A percentile compares a stretch with the other conserved stretches of the same genome.
Conservation (phyloP, 2,113 vertebrate species). For the Promerops cafer region DNA sequence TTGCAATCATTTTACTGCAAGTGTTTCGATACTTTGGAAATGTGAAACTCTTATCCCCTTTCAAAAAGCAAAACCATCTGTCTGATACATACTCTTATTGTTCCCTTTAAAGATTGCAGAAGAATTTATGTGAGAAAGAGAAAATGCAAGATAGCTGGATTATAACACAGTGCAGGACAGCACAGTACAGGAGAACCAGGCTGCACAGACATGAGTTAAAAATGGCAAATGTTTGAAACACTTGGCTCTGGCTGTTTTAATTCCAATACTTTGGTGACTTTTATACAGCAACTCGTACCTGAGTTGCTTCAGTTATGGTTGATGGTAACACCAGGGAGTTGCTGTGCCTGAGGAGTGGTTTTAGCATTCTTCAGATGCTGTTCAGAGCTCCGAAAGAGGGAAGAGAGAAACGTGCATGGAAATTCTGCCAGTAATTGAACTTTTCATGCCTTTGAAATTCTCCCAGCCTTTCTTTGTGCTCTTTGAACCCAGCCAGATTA, state of each 20-base stretch:
- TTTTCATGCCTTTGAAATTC: background rate
- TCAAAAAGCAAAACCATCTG: background rate
- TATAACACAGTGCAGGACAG: background rate
- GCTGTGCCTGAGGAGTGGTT: background rate
- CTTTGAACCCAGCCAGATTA: background rate
- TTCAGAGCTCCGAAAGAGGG: background rate
- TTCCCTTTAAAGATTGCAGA: background rate
- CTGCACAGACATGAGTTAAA: background rate
- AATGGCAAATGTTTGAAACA: background rate
- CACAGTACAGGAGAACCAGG: background rate
- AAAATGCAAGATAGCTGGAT: background rate
- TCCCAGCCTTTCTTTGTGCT: background rate
- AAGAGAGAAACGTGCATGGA: background rate
- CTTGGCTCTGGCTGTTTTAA: background rate
- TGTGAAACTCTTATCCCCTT: background rate
- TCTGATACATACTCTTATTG: background rate
- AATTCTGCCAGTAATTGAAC: background rate
- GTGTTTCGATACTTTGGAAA: background rate
- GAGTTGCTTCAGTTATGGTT: background rate
- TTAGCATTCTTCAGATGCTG: background rate
- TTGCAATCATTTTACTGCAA: background rate
- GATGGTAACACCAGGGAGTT: background rate
- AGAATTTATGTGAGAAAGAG: too few species aligned
- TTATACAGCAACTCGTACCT: background rate
- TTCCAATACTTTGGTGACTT: background rate